phyloP scores from a whole-genome alignment of 2,113 vertebrate genomes.

The Arizona elegans region DNA sequence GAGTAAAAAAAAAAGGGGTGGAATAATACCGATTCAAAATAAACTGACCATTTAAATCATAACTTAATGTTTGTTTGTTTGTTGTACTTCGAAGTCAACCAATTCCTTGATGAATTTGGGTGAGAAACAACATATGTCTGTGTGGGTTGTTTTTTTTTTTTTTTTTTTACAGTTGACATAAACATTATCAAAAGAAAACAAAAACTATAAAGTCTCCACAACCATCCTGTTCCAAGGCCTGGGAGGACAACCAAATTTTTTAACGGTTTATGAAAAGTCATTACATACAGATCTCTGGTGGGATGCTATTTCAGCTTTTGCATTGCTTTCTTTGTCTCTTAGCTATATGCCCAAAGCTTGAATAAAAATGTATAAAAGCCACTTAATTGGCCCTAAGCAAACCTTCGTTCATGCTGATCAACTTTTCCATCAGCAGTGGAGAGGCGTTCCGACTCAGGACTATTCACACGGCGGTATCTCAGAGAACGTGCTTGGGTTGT shows the following conservation, averaged over 20 bases:
- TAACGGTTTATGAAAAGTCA: not conserved
- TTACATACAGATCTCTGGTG: not conserved
- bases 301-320: not conserved
- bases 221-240: not conserved
- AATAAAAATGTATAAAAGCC: not conserved
- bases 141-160: not conserved
- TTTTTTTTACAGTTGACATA: not conserved
- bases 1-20: not conserved
- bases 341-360: not conserved
- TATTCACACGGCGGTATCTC: constrained; percentile 87
- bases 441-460: constrained; percentile 87
- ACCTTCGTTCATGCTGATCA: constrained; percentile 88
- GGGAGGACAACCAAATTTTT: not conserved
- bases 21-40: not conserved
- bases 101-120: not conserved
- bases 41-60: not conserved
- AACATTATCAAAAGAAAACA: not conserved
- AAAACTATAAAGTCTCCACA: not conserved
- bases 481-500: constrained; percentile 84
- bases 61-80: not conserved
- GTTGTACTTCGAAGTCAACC: not conserved
- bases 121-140: not conserved
- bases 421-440: constrained; percentile 85
- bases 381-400: constrained; percentile 27
- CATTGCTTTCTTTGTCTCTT: not conserved